phyloP scores from a whole-genome alignment of 2,888 invertebrate genomes.

The Linyphia triangularis region DNA sequence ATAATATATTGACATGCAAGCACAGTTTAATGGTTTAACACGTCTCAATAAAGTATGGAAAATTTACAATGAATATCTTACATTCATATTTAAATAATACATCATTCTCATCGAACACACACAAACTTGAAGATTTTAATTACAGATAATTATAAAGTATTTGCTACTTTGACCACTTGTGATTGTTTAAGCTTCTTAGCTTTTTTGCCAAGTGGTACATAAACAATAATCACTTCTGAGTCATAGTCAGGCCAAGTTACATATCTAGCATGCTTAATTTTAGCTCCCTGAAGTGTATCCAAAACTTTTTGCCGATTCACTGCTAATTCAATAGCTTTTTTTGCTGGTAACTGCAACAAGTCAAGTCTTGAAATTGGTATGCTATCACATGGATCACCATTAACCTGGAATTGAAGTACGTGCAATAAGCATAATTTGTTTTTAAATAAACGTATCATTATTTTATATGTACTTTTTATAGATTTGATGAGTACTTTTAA shows the following conservation, averaged over 20 bases:
- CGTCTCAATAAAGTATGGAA: too few relatives aligned
- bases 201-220: constrained; percentile 42
- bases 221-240: constrained; percentile 55
- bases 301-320: constrained; percentile 28
- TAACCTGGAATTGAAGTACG: constrained; percentile 37
- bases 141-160: too few relatives aligned
- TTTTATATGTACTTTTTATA: too few relatives aligned
- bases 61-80: too few relatives aligned
- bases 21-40: too few relatives aligned
- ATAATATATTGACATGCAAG: too few relatives aligned
- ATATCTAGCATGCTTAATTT: constrained; percentile 28
- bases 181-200: constrained; percentile 3
- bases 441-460: too few relatives aligned
- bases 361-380: constrained; percentile 30
- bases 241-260: constrained; percentile 53
- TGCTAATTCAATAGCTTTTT: constrained; percentile 47
- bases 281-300: constrained; percentile 28
- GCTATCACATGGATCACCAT: constrained; percentile 53
- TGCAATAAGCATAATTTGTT: too few relatives aligned
- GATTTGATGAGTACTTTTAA: too few relatives aligned
- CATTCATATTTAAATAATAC: too few relatives aligned
- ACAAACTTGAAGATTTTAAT: too few relatives aligned
- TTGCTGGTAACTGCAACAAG: constrained; percentile 38
- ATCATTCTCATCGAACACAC: too few relatives aligned
- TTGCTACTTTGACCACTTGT: constrained; percentile 3